A percentile compares a stretch with the other conserved stretches of the same genome.
phyloP scores from a whole-genome alignment of 2,113 vertebrate species.

The Phrynosoma blainvillii region DNA sequence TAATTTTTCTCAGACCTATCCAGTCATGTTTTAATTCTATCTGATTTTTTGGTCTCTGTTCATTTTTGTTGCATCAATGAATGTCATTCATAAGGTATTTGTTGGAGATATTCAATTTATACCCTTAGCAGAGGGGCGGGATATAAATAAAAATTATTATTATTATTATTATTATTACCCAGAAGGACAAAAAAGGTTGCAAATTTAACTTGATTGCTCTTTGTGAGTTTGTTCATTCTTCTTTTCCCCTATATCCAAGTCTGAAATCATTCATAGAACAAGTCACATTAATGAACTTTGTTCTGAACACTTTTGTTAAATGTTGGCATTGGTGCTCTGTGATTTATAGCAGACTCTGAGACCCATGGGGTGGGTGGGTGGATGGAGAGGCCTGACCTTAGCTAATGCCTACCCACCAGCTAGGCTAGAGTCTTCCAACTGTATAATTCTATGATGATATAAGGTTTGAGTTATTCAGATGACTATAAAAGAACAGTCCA shows the following conservation, averaged over 20 bases:
- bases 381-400: background rate
- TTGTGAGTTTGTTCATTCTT: background rate
- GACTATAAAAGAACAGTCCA: no score
- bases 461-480: no score
- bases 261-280: background rate
- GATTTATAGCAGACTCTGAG: accelerated
- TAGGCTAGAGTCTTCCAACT: no score
- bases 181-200: accelerated
- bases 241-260: background rate
- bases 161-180: no score
- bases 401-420: background rate
- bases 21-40: background rate
- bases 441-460: no score
- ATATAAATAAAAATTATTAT: no score
- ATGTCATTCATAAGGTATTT: conserved; percentile 25
- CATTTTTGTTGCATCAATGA: conserved; percentile 8
- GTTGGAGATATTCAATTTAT: background rate
- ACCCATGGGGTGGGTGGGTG: background rate
- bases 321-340: background rate
- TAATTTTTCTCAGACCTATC: background rate
- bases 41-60: conserved; percentile 33
- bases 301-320: background rate
- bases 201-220: background rate
- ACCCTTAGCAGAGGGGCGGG: no score
- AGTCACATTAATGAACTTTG: background rate